phyloP scores from a whole-genome alignment of 2,113 vertebrate genomes.

The Sinocyclocheilus grahami region DNA sequence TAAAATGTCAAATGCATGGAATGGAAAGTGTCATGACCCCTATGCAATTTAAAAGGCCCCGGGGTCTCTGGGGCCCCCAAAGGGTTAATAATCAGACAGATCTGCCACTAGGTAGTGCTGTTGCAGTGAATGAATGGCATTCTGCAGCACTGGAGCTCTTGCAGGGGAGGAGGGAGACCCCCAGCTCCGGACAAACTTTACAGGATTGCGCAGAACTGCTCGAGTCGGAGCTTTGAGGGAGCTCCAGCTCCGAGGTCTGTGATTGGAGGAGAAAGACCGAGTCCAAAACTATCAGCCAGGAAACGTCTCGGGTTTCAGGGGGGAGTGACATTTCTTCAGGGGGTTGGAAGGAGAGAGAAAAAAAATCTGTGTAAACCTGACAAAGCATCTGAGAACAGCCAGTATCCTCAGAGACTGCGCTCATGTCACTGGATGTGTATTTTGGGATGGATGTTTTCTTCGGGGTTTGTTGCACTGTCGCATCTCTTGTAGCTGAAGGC shows the following conservation, averaged over 20 bases:
- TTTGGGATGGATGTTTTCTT: conserved; percentile 59
- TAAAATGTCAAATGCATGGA: background rate
- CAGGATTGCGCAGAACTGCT: conserved; percentile 20
- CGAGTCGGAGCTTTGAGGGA: conserved; percentile 19
- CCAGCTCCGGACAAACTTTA: conserved; percentile 42
- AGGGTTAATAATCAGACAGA: background rate
- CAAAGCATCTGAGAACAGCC: conserved; percentile 82
- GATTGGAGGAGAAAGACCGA: conserved; percentile 81
- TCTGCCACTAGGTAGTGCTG: conserved; percentile 34
- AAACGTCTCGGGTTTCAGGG: conserved; percentile 91
- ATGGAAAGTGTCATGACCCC: conserved; percentile 4
- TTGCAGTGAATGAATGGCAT: background rate
- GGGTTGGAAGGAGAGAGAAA: conserved; percentile 64
- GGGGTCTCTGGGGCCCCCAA: background rate
- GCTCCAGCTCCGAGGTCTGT: conserved; percentile 66
- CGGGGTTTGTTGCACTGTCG: conserved; percentile 33
- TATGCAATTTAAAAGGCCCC: background rate
- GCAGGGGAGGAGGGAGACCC: conserved; percentile 13
- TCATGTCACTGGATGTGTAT: conserved; percentile 52
- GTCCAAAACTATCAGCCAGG: conserved; percentile 83
- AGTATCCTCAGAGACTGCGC: conserved; percentile 78
- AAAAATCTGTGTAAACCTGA: conserved; percentile 78
- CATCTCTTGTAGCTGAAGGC: conserved; percentile 60
- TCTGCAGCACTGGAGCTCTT: background rate
- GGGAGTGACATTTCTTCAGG: conserved; percentile 78